Conservation (phyloP, 2,113 vertebrate genomes). For the Polypterus bichir region DNA sequence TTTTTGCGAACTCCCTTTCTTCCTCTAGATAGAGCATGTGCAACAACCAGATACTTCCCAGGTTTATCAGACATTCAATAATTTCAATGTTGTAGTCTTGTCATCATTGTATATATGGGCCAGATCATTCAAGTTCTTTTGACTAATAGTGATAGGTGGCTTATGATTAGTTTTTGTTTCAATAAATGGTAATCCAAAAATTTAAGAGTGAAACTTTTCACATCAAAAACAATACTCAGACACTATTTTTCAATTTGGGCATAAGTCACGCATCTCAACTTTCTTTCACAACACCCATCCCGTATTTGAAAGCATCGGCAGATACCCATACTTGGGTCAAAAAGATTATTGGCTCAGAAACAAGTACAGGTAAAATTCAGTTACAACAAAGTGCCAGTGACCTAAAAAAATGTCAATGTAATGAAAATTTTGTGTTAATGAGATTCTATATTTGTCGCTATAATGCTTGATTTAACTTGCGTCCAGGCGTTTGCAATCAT, state of each 20-base stretch:
- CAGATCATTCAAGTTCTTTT: neutral
- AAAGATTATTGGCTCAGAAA: too few species aligned
- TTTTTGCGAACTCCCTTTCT: neutral
- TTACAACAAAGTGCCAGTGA: too few species aligned
- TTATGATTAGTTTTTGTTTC: conserved; percentile 3
- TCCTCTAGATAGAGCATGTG: neutral
- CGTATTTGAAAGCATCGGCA: too few species aligned
- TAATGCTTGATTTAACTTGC: too few species aligned
- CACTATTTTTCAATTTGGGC: neutral
- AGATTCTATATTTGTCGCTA: too few species aligned
- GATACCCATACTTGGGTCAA: too few species aligned
- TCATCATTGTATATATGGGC: neutral
- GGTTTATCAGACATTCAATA: neutral
- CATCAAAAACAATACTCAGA: neutral
- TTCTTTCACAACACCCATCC: neutral
- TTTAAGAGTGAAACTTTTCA: neutral
- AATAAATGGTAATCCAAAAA: neutral
- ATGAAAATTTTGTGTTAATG: too few species aligned
- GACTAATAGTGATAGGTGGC: neutral
- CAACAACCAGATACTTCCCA: neutral
- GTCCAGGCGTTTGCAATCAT: too few species aligned
- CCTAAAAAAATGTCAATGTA: too few species aligned
- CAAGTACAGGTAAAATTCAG: neutral
- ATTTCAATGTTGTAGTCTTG: neutral
- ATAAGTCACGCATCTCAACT: conserved; percentile 1